Evolutionary conservation across 2,797 vertebrate genomes (phyloP).

Genomic region (Knipowitschia caucasica): DNA sequence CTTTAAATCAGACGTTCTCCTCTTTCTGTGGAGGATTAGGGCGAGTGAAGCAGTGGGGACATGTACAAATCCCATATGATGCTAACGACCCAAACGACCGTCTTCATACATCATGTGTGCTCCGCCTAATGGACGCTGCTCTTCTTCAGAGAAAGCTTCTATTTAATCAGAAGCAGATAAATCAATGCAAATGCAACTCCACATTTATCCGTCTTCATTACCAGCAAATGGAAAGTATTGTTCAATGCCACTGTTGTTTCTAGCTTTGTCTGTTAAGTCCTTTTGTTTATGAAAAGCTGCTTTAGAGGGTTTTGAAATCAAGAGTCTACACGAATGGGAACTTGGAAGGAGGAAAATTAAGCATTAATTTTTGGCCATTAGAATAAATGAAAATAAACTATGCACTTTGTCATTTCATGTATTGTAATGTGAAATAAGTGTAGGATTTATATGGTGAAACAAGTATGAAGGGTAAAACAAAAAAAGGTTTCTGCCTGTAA

Average conservation of each 20-base stretch:
- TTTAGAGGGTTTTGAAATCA: background rate
- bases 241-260: constrained; percentile 41
- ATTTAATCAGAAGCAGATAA: constrained; percentile 53
- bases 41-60: constrained; percentile 27
- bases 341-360: no score
- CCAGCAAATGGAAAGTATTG: constrained; percentile 37
- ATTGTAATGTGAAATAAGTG: no score
- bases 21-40: background rate
- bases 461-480: no score
- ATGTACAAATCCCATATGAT: constrained; percentile 30
- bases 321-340: no score
- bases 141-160: constrained; percentile 41
- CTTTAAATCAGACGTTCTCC: background rate
- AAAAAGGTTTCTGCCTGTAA: no score
- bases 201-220: constrained; percentile 48
- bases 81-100: constrained; percentile 54
- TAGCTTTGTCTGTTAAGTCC: background rate
- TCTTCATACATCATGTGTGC: constrained; percentile 46
- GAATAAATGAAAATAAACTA: no score
- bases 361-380: no score
- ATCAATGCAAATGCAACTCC: constrained; percentile 55
- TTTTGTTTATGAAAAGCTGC: background rate
- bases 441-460: no score
- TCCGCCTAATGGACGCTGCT: constrained; percentile 46
- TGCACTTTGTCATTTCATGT: no score